Evolutionary conservation across 2,888 invertebrate genomes (phyloP).

Genomic region (Sycophila texana): DNA sequence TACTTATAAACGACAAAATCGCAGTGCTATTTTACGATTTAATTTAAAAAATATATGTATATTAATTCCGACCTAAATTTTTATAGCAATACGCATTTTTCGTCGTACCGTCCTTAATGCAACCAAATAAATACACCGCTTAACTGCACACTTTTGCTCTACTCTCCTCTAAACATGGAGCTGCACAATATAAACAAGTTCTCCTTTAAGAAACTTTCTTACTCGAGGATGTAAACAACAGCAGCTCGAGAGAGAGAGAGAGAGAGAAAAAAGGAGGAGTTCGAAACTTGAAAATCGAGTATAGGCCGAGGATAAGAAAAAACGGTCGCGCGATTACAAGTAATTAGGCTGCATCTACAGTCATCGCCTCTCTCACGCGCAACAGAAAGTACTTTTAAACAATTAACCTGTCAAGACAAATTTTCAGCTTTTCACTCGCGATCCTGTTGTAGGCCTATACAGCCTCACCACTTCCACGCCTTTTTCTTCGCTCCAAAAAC

Average conservation of each 20-base stretch:
- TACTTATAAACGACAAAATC: too few relatives aligned
- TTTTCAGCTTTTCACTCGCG: too few relatives aligned
- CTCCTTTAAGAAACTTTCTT: conserved; percentile 28
- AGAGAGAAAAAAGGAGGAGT: conserved; percentile 20
- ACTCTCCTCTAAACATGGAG: conserved; percentile 28
- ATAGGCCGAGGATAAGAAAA: background rate
- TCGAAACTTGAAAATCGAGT: conserved; percentile 28
- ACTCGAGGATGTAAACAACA: conserved; percentile 43
- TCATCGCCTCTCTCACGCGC: too few relatives aligned
- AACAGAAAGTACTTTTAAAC: too few relatives aligned
- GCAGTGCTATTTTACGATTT: too few relatives aligned
- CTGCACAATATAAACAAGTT: conserved; percentile 39
- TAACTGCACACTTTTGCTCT: conserved; percentile 18
- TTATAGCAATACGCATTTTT: background rate
- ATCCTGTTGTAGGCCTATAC: too few relatives aligned
- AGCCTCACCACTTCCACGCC: too few relatives aligned
- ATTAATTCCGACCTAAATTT: background rate
- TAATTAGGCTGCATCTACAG: background rate
- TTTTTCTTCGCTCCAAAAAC: too few relatives aligned
- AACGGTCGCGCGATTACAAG: background rate
- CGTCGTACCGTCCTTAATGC: background rate
- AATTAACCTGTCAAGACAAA: too few relatives aligned
- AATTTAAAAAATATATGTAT: background rate
- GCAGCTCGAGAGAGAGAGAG: conserved; percentile 15
- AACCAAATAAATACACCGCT: conserved; percentile 23